Conservation (phyloP, 2,797 vertebrate species). For the Melanotaenia nigrans region DNA sequence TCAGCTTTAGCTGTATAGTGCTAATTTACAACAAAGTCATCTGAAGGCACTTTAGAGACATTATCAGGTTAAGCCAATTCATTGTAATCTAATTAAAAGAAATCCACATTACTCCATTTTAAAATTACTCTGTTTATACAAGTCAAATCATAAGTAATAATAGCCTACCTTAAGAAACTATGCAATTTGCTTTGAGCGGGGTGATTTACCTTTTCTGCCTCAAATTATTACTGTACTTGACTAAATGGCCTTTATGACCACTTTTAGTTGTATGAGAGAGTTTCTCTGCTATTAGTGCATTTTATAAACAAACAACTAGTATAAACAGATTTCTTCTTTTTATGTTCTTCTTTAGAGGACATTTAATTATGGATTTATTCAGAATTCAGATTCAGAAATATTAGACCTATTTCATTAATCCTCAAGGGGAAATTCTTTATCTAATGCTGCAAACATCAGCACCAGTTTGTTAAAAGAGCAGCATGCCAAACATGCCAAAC, state of each 20-base stretch:
- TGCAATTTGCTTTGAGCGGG: neutral
- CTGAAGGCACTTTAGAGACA: no score
- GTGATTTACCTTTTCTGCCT: neutral
- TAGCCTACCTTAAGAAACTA: no score
- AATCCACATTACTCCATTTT: no score
- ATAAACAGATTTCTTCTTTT: neutral
- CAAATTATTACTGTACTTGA: neutral
- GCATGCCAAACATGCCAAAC: neutral
- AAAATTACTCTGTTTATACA: no score
- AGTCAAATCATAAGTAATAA: no score
- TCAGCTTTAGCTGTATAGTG: neutral
- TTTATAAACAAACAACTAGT: no score
- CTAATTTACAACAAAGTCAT: no score
- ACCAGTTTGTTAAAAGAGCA: conserved; percentile 6
- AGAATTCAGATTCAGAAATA: no score
- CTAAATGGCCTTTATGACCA: neutral
- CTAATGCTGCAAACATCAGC: neutral
- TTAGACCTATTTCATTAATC: neutral
- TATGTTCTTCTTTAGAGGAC: neutral
- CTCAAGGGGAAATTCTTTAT: neutral
- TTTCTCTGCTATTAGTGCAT: neutral
- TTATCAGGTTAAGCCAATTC: no score
- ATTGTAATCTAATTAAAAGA: no score
- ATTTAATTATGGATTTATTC: neutral
- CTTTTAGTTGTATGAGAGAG: conserved; percentile 2